Evolutionary conservation across 2,797 vertebrate genomes (phyloP).

Genomic region (Allobates femoralis): DNA sequence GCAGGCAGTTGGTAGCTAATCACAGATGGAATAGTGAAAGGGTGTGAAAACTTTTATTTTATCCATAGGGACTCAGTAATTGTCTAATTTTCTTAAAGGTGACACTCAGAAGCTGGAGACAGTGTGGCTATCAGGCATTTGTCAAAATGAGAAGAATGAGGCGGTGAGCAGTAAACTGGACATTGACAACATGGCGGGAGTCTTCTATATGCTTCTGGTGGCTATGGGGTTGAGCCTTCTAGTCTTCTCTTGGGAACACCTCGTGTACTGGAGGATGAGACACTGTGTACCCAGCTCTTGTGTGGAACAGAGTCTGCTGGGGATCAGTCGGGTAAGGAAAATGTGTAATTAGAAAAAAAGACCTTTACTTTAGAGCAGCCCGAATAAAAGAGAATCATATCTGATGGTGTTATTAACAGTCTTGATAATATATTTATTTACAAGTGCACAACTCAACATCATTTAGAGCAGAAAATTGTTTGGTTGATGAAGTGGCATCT

Average conservation of each 20-base stretch:
- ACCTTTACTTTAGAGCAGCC: neutral
- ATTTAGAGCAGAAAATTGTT: neutral
- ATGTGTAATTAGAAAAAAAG: neutral
- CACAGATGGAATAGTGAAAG: neutral
- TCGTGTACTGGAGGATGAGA: slow-evolving; percentile 95
- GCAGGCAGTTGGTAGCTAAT: neutral
- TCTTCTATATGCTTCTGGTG: slow-evolving; percentile 99
- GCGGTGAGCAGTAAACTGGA: slow-evolving; percentile 99
- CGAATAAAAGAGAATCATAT: neutral
- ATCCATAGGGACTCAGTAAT: neutral
- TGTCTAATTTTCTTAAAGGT: slow-evolving; percentile 73
- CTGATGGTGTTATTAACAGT: neutral
- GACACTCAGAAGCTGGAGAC: slow-evolving; percentile 96
- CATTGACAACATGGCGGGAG: slow-evolving; percentile 99
- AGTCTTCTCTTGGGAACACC: slow-evolving; percentile 97
- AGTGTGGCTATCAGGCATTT: slow-evolving; percentile 97
- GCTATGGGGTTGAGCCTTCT: slow-evolving; percentile 98
- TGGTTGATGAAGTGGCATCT: neutral
- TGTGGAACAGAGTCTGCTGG: slow-evolving; percentile 89
- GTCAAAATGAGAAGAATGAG: slow-evolving; percentile 98
- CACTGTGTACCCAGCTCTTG: slow-evolving; percentile 86
- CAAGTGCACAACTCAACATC: neutral
- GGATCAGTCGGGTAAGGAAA: slow-evolving; percentile 90
- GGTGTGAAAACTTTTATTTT: neutral
- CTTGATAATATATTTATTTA: neutral